Conservation (phyloP, 2,113 vertebrate genomes). For the Odocoileus hemionus region DNA sequence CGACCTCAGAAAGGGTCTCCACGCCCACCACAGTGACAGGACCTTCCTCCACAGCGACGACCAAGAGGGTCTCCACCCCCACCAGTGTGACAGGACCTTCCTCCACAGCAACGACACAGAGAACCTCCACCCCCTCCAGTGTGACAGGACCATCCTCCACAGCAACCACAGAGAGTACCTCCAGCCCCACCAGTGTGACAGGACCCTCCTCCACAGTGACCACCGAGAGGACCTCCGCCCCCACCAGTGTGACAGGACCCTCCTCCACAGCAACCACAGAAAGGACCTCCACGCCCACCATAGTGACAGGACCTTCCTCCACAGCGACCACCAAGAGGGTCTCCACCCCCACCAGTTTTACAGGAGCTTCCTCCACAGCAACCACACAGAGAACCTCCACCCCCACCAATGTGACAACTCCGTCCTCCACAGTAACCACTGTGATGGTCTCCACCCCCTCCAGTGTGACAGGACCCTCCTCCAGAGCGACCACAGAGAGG, state of each 20-base stretch:
- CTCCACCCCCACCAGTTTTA: fast-evolving
- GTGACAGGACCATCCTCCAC: too few species aligned
- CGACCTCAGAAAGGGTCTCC: too few species aligned
- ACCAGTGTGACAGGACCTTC: fast-evolving
- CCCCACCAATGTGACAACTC: too few species aligned
- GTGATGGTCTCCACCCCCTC: fast-evolving
- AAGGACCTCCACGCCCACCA: fast-evolving
- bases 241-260: too few species aligned
- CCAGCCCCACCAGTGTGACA: not conserved
- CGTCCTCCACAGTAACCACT: fast-evolving
- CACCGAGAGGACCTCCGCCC: too few species aligned
- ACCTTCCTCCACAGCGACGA: fast-evolving
- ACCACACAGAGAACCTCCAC: fast-evolving
- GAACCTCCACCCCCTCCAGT: fast-evolving
- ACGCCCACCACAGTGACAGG: too few species aligned
- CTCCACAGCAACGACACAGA: too few species aligned
- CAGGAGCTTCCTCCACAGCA: fast-evolving
- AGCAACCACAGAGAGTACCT: fast-evolving
- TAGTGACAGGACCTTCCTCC: fast-evolving
- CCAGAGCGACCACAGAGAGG: too few species aligned
- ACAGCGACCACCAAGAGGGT: fast-evolving
- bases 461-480: too few species aligned
- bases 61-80: fast-evolving
- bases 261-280: fast-evolving
- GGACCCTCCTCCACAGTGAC: too few species aligned